Evolutionary conservation across 2,113 vertebrate species (phyloP).

Genomic region (Microcebus griseorufus): DNA sequence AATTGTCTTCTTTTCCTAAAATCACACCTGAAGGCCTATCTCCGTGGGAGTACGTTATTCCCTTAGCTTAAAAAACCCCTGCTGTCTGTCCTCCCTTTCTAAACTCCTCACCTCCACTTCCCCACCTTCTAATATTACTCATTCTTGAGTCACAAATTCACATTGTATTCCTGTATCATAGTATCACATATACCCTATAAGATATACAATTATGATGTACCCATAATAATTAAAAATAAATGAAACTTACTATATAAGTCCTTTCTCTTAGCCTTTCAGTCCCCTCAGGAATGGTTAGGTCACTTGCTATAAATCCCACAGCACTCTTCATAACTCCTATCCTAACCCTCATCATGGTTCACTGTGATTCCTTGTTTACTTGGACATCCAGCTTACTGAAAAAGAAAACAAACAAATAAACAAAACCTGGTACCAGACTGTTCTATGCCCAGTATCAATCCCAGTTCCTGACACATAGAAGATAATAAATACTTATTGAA

Average conservation of each 20-base stretch:
- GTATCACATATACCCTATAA: too few relatives aligned
- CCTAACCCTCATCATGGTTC: background rate
- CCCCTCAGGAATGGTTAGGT: background rate
- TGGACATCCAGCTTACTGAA: background rate
- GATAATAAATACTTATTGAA: background rate
- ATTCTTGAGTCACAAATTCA: background rate
- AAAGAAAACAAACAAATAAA: background rate
- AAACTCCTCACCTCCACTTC: background rate
- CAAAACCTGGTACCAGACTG: background rate
- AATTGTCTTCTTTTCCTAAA: background rate
- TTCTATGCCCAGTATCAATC: background rate
- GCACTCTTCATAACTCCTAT: background rate
- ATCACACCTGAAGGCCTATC: background rate
- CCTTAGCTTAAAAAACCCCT: background rate
- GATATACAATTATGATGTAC: too few relatives aligned
- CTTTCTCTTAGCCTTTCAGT: background rate
- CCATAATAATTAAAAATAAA: too few relatives aligned
- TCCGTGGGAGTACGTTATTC: background rate
- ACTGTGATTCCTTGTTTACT: background rate
- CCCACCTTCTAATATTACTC: background rate
- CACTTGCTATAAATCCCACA: background rate
- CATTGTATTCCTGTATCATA: too few relatives aligned
- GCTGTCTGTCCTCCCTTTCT: background rate
- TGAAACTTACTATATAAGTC: background rate
- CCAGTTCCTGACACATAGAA: background rate